A percentile compares a stretch with the other conserved stretches of the same genome.
phyloP scores from a whole-genome alignment of 2,888 invertebrate genomes.

The Deroplatys truncata region DNA sequence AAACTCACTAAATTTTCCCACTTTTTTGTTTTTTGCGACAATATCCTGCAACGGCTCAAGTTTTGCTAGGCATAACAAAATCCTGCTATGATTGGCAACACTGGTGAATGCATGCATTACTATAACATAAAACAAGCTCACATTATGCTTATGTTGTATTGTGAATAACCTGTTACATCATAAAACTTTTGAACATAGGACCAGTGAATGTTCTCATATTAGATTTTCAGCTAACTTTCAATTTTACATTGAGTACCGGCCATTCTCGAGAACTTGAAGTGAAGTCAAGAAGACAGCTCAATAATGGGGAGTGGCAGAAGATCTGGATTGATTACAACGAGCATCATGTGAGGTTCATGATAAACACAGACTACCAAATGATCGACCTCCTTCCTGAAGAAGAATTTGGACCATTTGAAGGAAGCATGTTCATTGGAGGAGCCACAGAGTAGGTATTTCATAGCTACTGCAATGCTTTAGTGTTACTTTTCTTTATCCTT shows the following conservation, averaged over 20 bases:
- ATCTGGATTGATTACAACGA: conserved; percentile 94
- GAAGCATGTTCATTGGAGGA: conserved; percentile 90
- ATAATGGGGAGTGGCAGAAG: conserved; percentile 94
- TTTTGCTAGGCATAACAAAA: no score
- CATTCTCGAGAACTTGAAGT: conserved; percentile 77
- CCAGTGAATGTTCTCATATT: background rate
- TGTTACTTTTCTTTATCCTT: no score
- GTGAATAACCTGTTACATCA: background rate
- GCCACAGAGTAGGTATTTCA: conserved; percentile 73
- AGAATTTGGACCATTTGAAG: conserved; percentile 88
- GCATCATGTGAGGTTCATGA: conserved; percentile 88
- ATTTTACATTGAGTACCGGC: conserved; percentile 83
- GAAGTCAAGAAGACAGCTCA: conserved; percentile 74
- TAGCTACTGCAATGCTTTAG: background rate
- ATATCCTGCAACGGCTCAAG: no score
- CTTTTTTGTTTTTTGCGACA: no score
- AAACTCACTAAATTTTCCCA: no score
- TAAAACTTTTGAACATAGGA: background rate
- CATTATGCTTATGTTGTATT: no score
- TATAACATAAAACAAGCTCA: no score
- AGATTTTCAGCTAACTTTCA: conserved; percentile 84
- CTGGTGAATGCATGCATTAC: no score
- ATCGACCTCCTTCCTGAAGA: conserved; percentile 78
- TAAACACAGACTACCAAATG: conserved; percentile 86
- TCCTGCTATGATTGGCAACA: no score